A percentile compares a stretch with the other conserved stretches of the same genome.
Conservation (phyloP, 2,888 invertebrate genomes). For the Diachrysia chrysitis region DNA sequence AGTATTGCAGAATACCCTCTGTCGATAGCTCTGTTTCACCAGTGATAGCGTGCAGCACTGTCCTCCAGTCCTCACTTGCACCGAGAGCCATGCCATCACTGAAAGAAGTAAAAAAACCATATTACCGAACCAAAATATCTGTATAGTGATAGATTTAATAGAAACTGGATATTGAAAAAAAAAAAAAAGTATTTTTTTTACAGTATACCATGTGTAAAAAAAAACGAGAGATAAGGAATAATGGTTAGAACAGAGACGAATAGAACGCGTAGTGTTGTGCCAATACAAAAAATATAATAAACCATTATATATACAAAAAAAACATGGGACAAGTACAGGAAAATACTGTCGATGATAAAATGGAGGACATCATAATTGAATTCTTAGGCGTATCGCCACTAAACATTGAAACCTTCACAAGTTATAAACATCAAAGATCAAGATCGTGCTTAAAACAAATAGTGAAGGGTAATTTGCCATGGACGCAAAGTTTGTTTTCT, state of each 20-base stretch:
- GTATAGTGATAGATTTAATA: background rate
- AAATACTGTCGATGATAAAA: background rate
- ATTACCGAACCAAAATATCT: background rate
- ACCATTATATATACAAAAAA: too few relatives aligned
- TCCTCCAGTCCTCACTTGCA: conserved; percentile 83
- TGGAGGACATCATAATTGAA: background rate
- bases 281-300: too few relatives aligned
- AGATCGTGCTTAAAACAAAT: conserved; percentile 18
- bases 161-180: background rate
- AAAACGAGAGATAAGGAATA: too few relatives aligned
- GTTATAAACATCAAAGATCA: conserved; percentile 30
- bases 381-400: conserved; percentile 5
- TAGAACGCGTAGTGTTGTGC: too few relatives aligned
- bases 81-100: conserved; percentile 85
- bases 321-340: background rate
- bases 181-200: too few relatives aligned
- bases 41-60: conserved; percentile 80
- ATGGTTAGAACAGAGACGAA: too few relatives aligned
- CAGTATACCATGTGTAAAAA: too few relatives aligned
- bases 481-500: conserved; percentile 10
- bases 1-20: conserved; percentile 80
- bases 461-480: conserved; percentile 10
- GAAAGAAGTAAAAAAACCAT: conserved; percentile 49
- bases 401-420: background rate
- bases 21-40: conserved; percentile 82